These are phyloP conservation scores for Homalodisca vitripennis DNA, from an alignment of 1,140 invertebrate species.

Conservation along the genomic window DNA sequence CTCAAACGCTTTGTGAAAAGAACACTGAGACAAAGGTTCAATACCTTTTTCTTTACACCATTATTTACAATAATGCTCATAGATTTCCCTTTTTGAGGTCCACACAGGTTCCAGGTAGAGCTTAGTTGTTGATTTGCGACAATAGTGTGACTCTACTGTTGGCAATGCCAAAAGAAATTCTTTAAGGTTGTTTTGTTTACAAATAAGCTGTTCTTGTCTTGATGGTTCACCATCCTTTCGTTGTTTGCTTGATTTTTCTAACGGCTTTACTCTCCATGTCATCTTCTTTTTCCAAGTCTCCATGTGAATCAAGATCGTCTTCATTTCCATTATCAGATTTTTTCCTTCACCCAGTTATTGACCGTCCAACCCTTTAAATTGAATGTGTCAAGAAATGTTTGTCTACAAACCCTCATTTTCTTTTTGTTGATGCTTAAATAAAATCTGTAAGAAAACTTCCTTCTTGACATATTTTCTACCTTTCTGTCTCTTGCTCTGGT, in stretches of 20 bases:
- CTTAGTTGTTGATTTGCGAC: neutral
- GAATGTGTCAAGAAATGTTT: neutral
- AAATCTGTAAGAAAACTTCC: neutral
- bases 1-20: no score
- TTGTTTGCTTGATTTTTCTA: neutral
- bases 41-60: neutral
- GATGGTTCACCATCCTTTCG: neutral
- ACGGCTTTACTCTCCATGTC: neutral
- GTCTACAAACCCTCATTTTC: neutral
- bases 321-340: neutral
- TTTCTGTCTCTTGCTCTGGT: no score
- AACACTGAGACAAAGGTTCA: no score
- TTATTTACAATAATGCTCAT: neutral
- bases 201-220: neutral
- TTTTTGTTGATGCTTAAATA: neutral
- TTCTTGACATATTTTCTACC: neutral
- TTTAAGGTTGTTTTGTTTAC: neutral
- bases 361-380: neutral
- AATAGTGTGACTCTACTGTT: neutral
- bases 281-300: neutral
- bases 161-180: neutral
- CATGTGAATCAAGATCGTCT: neutral
- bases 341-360: neutral
- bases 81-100: neutral
- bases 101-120: neutral